These are phyloP conservation scores for Chloroceryle amazona DNA, from an alignment of 2,797 vertebrate species.

Conservation along the genomic window DNA sequence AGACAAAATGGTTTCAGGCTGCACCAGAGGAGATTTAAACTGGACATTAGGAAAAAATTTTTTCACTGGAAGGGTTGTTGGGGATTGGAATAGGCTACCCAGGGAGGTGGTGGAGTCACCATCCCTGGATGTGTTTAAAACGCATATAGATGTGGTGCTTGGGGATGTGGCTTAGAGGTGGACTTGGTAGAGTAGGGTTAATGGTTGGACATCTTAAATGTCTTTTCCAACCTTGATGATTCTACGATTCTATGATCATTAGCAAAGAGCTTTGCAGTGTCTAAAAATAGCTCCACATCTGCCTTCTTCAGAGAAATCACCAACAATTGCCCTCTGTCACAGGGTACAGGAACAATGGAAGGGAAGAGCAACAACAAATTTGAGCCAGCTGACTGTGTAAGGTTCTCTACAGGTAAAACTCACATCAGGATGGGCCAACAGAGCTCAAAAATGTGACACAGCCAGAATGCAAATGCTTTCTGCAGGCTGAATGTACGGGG, in stretches of 20 bases:
- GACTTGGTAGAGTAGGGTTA: too few species aligned
- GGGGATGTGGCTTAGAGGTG: too few species aligned
- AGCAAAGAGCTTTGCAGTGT: background rate
- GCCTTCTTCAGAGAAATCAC: background rate
- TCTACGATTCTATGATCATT: background rate
- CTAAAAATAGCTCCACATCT: background rate
- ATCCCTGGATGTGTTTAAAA: too few species aligned
- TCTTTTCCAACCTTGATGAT: too few species aligned
- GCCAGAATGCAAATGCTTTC: background rate
- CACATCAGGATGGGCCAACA: background rate
- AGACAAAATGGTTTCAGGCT: too few species aligned
- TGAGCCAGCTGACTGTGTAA: background rate
- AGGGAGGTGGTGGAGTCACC: too few species aligned
- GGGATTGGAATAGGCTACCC: too few species aligned
- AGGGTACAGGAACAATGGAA: background rate
- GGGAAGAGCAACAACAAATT: background rate
- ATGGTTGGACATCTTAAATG: too few species aligned
- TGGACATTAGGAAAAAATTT: too few species aligned
- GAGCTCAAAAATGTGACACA: background rate
- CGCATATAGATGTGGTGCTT: too few species aligned
- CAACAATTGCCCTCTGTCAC: background rate
- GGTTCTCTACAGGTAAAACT: background rate
- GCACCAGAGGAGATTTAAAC: too few species aligned
- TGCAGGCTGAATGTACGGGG: background rate
- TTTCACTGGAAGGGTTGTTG: too few species aligned